Evolutionary conservation across 1,140 invertebrate species (phyloP).

Genomic region (Platorchestia sp.): DNA sequence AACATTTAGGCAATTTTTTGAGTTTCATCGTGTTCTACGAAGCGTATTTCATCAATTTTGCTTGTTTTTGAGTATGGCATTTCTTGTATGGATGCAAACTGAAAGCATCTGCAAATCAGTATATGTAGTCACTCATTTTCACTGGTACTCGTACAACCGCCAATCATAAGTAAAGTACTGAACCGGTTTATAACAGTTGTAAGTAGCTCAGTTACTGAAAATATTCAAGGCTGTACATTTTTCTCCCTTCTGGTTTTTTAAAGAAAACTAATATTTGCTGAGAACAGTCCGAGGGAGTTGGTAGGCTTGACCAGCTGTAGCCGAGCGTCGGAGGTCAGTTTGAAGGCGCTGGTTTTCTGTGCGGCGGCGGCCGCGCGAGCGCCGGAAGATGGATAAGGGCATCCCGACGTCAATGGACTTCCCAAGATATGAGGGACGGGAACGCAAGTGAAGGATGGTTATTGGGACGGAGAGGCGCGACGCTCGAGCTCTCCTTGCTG

Average conservation of each 20-base stretch:
- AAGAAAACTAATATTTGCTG: background rate
- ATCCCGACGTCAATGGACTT: slow-evolving; percentile 54
- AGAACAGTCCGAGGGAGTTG: background rate
- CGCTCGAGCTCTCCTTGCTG: background rate
- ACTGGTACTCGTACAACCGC: too few species aligned
- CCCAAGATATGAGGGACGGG: slow-evolving; percentile 46
- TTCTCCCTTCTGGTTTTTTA: background rate
- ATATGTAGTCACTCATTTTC: too few species aligned
- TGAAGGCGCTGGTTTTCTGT: background rate
- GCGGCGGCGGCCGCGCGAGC: background rate
- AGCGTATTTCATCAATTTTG: too few species aligned
- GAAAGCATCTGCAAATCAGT: too few species aligned
- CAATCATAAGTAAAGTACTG: too few species aligned
- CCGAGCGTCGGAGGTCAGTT: background rate
- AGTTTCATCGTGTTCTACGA: too few species aligned
- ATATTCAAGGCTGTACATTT: background rate
- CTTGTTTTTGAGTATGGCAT: too few species aligned
- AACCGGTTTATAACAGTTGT: too few species aligned
- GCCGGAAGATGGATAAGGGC: slow-evolving; percentile 46
- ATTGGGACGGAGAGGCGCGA: slow-evolving; percentile 13
- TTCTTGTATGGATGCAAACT: too few species aligned
- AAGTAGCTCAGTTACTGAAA: too few species aligned
- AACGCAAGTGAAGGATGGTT: slow-evolving; percentile 29
- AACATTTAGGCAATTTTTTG: too few species aligned
- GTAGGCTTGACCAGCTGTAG: too few species aligned